Evolutionary conservation across 2,113 vertebrate genomes (phyloP), one percentile per base, ranked within the genome.

Genomic region (Crotalus tigris): DNA sequence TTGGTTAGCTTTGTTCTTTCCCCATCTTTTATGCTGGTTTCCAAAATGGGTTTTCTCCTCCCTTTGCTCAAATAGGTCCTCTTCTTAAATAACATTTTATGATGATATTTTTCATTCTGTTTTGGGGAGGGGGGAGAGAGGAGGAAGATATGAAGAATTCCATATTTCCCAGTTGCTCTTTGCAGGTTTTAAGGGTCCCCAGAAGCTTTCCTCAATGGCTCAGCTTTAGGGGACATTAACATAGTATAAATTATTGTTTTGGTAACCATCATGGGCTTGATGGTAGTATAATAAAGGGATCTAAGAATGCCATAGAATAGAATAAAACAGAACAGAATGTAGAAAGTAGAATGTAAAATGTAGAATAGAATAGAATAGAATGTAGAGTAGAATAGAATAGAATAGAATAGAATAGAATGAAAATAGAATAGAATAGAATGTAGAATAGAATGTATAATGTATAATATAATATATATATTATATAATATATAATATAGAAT

Each of bases 71-170:
- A 93, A 95, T 92, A 93, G 93, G 93, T 95, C 33, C 53, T 33
- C 87, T 96, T 91, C 33, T 96, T 96, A 92, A 96, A 96, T 96
- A 92, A 91, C 57, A 69, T 95, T 97, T 95, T 95, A 53, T 2
- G 92, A 95, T 64, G 90, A 92, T 57, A 58, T 96, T 96, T 94
- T 94, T 92, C 88, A 89, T 91, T 85, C 88, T 94, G 44, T 58
- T 89, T 8, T 49, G 44, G 49, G 94, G 93, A n/a, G 92, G 96
- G 95, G 94, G 93, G 92, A 49, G 49, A 95, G 96, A 95, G 94
- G 93, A 93, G 29, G 64, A 96, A 97, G 96, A 93, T 23, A 55
- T 54, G 61, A 90, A 96, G 92, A 93, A 88, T 95, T 90, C 91
- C 53, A 96, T 94, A 90, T 59, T 85, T 93, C 59, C 24, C 92